phyloP scores from a whole-genome alignment of 2,113 vertebrate genomes.

The Xiphias gladius region DNA sequence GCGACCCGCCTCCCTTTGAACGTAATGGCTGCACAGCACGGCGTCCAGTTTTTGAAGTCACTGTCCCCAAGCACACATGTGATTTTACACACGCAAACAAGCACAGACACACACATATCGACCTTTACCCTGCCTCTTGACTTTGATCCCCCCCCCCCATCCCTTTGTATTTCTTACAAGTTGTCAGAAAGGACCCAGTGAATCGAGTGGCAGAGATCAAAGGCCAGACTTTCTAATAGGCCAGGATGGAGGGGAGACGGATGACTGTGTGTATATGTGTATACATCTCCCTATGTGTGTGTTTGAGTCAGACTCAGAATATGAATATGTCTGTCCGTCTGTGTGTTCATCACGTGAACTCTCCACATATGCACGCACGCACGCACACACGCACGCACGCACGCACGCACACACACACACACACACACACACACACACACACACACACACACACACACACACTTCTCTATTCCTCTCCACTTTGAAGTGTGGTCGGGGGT shows the following conservation, averaged over 20 bases:
- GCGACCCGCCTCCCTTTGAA: conserved; percentile 75
- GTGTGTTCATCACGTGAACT: conserved; percentile 5
- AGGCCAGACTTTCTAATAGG: conserved; percentile 83
- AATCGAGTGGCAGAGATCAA: conserved; percentile 87
- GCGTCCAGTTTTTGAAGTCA: conserved; percentile 83
- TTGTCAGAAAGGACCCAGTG: conserved; percentile 82
- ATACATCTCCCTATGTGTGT: conserved; percentile 9
- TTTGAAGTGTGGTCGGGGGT: conserved; percentile 77
- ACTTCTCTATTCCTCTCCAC: conserved; percentile 46
- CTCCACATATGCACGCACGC: not conserved
- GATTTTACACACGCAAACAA: conserved; percentile 46
- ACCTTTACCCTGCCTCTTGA: conserved; percentile 81
- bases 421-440: conserved; percentile 15
- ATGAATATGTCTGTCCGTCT: conserved; percentile 24
- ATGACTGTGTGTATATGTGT: conserved; percentile 65
- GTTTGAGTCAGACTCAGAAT: conserved; percentile 37
- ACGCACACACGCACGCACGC: no score
- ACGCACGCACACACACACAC: not conserved
- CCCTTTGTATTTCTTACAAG: conserved; percentile 76
- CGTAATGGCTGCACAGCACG: conserved; percentile 73
- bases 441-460: conserved; percentile 8
- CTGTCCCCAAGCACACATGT: conserved; percentile 78
- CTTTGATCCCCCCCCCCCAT: conserved; percentile 89
- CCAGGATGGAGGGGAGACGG: conserved; percentile 80
- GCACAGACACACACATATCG: conserved; percentile 55